A percentile compares a stretch with the other conserved stretches of the same genome.
Evolutionary conservation across 2,113 vertebrate species (phyloP).

Genomic region (Panthera uncia): DNA sequence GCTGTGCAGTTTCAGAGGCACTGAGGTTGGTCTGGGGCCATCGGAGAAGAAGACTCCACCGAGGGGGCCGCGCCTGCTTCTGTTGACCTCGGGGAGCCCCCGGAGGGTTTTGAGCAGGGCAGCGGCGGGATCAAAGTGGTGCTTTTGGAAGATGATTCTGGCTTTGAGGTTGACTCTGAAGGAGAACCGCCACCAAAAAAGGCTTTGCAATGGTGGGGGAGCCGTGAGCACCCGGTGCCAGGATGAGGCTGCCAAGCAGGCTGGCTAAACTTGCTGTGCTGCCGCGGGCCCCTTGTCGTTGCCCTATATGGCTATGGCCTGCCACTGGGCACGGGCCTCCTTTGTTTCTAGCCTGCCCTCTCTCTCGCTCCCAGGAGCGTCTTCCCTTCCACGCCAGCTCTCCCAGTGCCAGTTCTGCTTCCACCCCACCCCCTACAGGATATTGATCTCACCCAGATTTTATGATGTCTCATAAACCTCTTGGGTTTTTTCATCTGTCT

Average conservation of each 20-base stretch:
- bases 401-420: background rate
- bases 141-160: background rate
- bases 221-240: background rate
- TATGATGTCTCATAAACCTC: background rate
- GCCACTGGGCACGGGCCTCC: background rate
- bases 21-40: background rate
- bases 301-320: background rate
- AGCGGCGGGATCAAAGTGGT: background rate
- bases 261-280: background rate
- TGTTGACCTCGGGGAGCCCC: background rate
- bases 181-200: constrained; percentile 35
- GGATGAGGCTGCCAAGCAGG: background rate
- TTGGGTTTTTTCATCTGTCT: background rate
- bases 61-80: background rate
- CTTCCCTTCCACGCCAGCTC: background rate
- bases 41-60: too few relatives aligned
- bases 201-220: background rate
- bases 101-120: background rate
- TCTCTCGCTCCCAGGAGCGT: background rate
- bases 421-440: background rate
- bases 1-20: background rate
- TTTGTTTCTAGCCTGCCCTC: background rate
- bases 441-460: background rate
- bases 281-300: background rate
- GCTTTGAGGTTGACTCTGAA: background rate